Base-by-base conservation (phyloP, 2,888 invertebrate species). In the Glaucopsyche alexis region DNA sequence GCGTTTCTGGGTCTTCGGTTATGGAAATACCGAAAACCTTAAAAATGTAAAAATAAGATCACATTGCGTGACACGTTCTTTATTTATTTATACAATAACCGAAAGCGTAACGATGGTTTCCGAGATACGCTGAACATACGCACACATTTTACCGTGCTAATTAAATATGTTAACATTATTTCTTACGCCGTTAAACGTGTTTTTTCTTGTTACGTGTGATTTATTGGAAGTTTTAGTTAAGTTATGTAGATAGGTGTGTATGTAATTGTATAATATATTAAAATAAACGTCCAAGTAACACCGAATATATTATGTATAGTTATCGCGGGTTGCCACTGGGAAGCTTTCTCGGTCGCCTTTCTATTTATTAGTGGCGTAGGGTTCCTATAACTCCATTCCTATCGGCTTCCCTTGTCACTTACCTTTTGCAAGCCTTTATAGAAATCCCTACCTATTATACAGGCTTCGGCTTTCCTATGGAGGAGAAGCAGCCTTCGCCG, bases 81-180 rank as follows among this genome's bases (percentile, higher is more conserved):
- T 49, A 19, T 29, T 49, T 69, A 69, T 69, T 49, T 69, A 69
- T 69, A 69, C 49, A 69, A 49, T 69, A 69, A 69, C 19, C 49
- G 69, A 69, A 47, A 69, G 69, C 69, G 69, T 19, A 69, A 29
- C 47, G 69, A 69, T 69, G 69, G 69, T 49, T 69, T 13, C 69
- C 29, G 45, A 69, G 69, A 69, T 69, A 69, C 13, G 16, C 40
- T n/a, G n/a, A 11, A 14, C 45, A 42, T 8, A 45, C 45, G 1
- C 45, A 66, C 16, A 66, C 42, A 66, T 65, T n/a, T 8, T n/a
- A 60, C 38, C 7, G 29, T 38, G 60, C 60, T 60, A 60, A 60
- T 60, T 66, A 42, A 42, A 42, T 66, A 42, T 42, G 60, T 50
- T 50, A 50, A 60, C 19, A 6, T 19, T 60, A 60, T 29, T 47